Evolutionary conservation across 2,888 invertebrate genomes (phyloP).

Genomic region (Cryptus armator): DNA sequence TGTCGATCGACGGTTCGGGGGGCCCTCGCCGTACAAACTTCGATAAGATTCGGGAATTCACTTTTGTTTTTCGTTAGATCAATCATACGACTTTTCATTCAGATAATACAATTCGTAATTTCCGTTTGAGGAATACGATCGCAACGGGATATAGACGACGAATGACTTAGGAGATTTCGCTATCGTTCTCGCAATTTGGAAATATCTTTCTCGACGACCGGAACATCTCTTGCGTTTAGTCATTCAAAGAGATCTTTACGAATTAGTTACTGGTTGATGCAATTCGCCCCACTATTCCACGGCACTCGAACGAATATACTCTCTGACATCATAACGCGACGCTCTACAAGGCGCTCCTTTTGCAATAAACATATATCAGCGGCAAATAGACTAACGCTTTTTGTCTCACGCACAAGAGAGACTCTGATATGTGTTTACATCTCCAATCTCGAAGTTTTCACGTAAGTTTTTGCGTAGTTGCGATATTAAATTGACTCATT

Average conservation of each 20-base stretch:
- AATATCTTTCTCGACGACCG: slow-evolving; percentile 12
- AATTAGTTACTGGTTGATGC: slow-evolving; percentile 27
- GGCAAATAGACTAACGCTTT: slow-evolving; percentile 16
- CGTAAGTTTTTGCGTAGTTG: slow-evolving; percentile 17
- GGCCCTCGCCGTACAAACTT: slow-evolving; percentile 4
- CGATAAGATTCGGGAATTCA: slow-evolving; percentile 8
- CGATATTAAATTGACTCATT: slow-evolving; percentile 28
- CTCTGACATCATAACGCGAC: slow-evolving; percentile 49
- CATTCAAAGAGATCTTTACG: slow-evolving; percentile 21
- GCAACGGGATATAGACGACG: background rate
- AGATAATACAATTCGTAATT: background rate
- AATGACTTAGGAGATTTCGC: slow-evolving; percentile 29
- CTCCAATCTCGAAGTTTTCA: background rate
- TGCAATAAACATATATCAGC: slow-evolving; percentile 44
- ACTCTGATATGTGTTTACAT: slow-evolving; percentile 3
- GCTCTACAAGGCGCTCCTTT: slow-evolving; percentile 26
- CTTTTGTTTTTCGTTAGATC: background rate
- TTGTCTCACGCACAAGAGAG: slow-evolving; percentile 23
- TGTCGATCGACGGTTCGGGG: slow-evolving; percentile 52
- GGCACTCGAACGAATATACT: slow-evolving; percentile 46
- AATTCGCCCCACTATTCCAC: slow-evolving; percentile 13
- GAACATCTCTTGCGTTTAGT: slow-evolving; percentile 23
- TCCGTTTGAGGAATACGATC: background rate
- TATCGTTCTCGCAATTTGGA: slow-evolving; percentile 11
- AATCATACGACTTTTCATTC: background rate